These are phyloP conservation scores for Apeira syringaria DNA, from an alignment of 2,888 invertebrate species.

Conservation along the genomic window DNA sequence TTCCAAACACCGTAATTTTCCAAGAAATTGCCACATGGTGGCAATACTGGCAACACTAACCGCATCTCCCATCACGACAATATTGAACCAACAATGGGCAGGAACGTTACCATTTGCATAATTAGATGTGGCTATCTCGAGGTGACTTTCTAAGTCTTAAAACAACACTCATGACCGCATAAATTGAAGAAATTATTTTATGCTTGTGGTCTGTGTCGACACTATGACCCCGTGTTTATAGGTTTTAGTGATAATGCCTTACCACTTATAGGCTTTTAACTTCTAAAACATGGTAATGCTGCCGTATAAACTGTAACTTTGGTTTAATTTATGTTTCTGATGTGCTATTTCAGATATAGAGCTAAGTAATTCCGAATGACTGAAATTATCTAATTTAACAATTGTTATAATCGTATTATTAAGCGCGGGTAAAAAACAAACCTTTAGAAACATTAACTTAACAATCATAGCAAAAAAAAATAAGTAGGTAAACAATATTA, in stretches of 20 bases:
- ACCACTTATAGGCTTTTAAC: constrained; percentile 20
- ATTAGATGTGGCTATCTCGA: constrained; percentile 43
- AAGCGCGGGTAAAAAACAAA: too few relatives aligned
- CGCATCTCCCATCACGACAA: constrained; percentile 24
- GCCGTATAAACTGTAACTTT: constrained; percentile 17
- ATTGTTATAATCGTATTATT: too few relatives aligned
- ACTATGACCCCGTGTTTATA: constrained; percentile 25
- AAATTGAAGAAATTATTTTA: constrained; percentile 30
- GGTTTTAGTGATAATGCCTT: constrained; percentile 20
- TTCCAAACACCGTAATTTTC: neutral
- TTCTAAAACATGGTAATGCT: constrained; percentile 21
- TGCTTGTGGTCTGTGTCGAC: constrained; percentile 23
- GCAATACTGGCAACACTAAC: constrained; percentile 15
- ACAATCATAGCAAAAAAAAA: too few relatives aligned
- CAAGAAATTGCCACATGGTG: constrained; percentile 24
- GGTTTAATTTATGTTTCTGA: constrained; percentile 14
- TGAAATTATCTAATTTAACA: too few relatives aligned
- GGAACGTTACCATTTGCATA: constrained; percentile 44
- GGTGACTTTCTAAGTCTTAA: constrained; percentile 36
- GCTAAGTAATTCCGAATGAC: too few relatives aligned
- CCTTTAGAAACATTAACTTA: too few relatives aligned
- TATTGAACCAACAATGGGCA: constrained; percentile 39
- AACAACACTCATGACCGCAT: constrained; percentile 35
- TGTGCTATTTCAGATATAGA: too few relatives aligned
- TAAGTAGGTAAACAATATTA: too few relatives aligned